These are phyloP conservation scores for Scolopax rusticola DNA, from an alignment of 2,797 vertebrate genomes.

Conservation along the genomic window DNA sequence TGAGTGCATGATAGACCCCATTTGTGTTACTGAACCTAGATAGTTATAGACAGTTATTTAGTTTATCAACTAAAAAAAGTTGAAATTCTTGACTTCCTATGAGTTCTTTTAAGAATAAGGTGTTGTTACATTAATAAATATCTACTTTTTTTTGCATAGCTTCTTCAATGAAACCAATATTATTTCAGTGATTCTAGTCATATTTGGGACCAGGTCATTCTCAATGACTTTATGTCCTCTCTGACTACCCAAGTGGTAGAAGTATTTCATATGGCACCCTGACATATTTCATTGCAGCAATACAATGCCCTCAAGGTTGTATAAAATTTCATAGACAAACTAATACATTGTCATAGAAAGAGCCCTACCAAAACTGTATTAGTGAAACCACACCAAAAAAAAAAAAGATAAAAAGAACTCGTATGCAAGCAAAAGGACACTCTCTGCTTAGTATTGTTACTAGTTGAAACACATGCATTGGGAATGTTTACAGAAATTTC, in stretches of 20 bases:
- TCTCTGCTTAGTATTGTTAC: background rate
- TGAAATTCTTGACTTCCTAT: background rate
- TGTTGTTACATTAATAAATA: background rate
- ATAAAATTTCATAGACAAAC: background rate
- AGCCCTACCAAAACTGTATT: background rate
- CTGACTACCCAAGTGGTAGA: background rate
- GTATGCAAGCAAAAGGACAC: background rate
- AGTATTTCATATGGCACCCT: background rate
- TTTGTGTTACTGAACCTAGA: background rate
- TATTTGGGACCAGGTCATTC: conserved; percentile 2
- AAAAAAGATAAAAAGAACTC: background rate
- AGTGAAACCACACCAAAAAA: background rate
- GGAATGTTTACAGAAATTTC: background rate
- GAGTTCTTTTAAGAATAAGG: background rate
- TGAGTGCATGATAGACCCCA: background rate
- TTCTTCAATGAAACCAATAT: background rate
- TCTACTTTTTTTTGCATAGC: background rate
- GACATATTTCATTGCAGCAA: background rate
- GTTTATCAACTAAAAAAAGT: background rate
- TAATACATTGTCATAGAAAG: background rate
- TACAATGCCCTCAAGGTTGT: background rate
- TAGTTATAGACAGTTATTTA: background rate
- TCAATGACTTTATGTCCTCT: background rate
- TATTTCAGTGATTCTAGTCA: background rate
- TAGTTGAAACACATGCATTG: background rate